Evolutionary conservation across 1,140 invertebrate species (phyloP).

Genomic region (Drosophila micromelanica): DNA sequence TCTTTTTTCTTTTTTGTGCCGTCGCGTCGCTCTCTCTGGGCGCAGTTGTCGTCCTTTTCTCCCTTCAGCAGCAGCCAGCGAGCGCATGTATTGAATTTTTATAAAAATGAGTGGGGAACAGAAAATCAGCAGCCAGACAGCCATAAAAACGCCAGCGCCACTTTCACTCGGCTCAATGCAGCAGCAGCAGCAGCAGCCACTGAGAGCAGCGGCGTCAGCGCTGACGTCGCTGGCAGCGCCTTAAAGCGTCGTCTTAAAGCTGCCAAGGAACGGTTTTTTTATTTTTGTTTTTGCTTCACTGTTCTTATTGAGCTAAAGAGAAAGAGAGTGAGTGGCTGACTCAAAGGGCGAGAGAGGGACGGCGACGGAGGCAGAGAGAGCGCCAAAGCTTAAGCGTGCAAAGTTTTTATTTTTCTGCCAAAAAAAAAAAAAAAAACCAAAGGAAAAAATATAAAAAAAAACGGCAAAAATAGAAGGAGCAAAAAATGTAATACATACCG

Average conservation of each 20-base stretch:
- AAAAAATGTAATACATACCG: constrained; percentile 69
- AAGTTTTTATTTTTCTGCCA: constrained; percentile 39
- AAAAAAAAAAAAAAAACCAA: constrained; percentile 33
- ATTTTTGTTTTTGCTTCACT: neutral
- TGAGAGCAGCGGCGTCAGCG: neutral
- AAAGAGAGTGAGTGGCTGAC: constrained; percentile 13
- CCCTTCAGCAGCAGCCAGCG: constrained; percentile 45
- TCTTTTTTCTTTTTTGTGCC: constrained; percentile 25
- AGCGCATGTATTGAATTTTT: constrained; percentile 48
- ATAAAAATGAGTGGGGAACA: constrained; percentile 63
- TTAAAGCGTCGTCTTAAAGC: constrained; percentile 49
- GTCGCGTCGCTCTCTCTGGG: constrained; percentile 21
- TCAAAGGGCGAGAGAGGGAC: constrained; percentile 1
- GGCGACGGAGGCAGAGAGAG: constrained; percentile 7
- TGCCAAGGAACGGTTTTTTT: constrained; percentile 16
- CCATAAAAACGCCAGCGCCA: constrained; percentile 60
- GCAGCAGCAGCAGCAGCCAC: constrained; percentile 40
- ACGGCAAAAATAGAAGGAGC: constrained; percentile 15
- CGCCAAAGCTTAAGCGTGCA: constrained; percentile 25
- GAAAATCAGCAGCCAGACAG: constrained; percentile 44
- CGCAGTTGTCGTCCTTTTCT: constrained; percentile 63
- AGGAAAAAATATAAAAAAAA: constrained; percentile 20
- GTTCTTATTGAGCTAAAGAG: constrained; percentile 14
- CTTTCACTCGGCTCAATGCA: constrained; percentile 74
- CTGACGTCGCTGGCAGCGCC: constrained; percentile 20